Conservation (phyloP, 2,113 vertebrate genomes). For the Brachirus orientalis region DNA sequence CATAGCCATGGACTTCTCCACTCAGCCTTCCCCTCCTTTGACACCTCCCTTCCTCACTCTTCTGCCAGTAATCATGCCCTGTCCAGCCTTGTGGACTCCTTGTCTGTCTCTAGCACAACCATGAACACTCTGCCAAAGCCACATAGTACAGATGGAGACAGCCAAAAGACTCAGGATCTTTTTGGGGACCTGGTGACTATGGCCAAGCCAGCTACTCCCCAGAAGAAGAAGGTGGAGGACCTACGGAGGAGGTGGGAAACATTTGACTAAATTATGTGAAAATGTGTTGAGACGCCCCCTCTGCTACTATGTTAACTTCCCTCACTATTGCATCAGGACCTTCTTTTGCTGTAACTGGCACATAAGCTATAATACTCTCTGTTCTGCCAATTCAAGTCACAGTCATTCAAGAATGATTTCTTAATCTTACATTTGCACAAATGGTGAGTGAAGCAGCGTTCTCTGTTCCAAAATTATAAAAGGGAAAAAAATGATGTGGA, state of each 20-base stretch:
- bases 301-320: slow-evolving; percentile 11
- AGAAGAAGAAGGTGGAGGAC: slow-evolving; percentile 87
- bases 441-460: too few relatives aligned
- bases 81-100: slow-evolving; percentile 63
- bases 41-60: slow-evolving; percentile 44
- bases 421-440: too few relatives aligned
- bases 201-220: slow-evolving; percentile 81
- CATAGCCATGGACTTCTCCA: slow-evolving; percentile 45
- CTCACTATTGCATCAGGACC: slow-evolving; percentile 46
- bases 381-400: not conserved
- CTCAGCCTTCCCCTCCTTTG: slow-evolving; percentile 45
- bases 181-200: slow-evolving; percentile 93
- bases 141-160: slow-evolving; percentile 68
- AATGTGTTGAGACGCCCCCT: not conserved
- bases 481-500: too few relatives aligned
- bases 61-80: slow-evolving; percentile 80
- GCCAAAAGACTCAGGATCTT: slow-evolving; percentile 84
- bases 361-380: not conserved
- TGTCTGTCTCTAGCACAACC: slow-evolving; percentile 64
- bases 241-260: slow-evolving; percentile 94
- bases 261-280: slow-evolving; percentile 83
- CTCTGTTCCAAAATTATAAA: too few relatives aligned
- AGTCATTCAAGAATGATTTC: too few relatives aligned
- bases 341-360: slow-evolving; percentile 29
- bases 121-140: slow-evolving; percentile 75